phyloP scores from a whole-genome alignment of 2,797 vertebrate genomes.

The Enteromius argenteus region DNA sequence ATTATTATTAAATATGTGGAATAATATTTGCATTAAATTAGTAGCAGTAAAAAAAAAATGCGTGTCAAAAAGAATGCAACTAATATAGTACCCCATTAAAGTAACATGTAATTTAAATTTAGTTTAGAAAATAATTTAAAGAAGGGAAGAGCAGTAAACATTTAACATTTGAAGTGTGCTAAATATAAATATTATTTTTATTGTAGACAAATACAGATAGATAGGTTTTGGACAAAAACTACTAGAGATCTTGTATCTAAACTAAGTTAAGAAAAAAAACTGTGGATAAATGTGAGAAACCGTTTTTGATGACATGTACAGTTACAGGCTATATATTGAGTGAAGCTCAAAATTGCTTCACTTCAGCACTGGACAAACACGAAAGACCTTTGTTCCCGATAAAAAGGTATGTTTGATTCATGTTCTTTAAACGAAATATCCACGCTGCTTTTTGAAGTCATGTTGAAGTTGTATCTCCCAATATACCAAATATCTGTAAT shows the following conservation, averaged over 20 bases:
- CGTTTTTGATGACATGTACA: conserved; percentile 56
- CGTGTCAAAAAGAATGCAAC: not conserved
- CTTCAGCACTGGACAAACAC: conserved; percentile 20
- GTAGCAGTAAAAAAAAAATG: not conserved
- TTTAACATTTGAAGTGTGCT: not conserved
- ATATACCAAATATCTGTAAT: not conserved
- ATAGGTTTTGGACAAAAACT: not conserved
- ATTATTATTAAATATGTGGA: not conserved
- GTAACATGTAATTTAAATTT: not conserved
- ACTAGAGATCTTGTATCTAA: not conserved
- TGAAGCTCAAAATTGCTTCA: conserved; percentile 30
- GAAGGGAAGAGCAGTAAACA: not conserved
- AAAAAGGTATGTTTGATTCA: conserved; percentile 45
- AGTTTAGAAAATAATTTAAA: not conserved
- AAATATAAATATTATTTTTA: not conserved
- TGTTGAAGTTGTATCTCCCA: not conserved
- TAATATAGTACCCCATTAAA: not conserved
- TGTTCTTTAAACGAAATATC: not conserved
- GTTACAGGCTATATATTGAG: conserved; percentile 50
- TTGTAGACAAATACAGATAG: not conserved
- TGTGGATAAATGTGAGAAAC: conserved; percentile 44
- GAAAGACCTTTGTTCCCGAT: not conserved
- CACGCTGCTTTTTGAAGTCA: not conserved
- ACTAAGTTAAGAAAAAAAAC: not conserved
- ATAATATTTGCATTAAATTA: not conserved